These are phyloP conservation scores for Drosophila stalkeri DNA, from an alignment of 2,888 invertebrate genomes.

Conservation along the genomic window DNA sequence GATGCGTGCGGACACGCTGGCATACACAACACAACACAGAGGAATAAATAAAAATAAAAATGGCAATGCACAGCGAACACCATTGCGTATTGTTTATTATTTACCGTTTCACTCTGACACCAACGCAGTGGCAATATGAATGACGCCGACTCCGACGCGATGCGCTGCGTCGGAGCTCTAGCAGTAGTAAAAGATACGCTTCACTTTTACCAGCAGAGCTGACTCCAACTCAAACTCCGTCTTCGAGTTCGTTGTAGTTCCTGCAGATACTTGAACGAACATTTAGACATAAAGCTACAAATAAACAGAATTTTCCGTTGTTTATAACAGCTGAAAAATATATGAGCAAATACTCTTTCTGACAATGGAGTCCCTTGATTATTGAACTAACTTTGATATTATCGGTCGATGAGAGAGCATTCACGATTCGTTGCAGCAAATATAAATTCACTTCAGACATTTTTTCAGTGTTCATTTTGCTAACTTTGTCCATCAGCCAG, in stretches of 20 bases:
- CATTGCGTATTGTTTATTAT: conserved; percentile 70
- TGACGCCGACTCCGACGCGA: conserved; percentile 14
- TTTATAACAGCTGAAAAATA: conserved; percentile 26
- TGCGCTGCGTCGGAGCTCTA: neutral
- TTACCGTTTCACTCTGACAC: conserved; percentile 68
- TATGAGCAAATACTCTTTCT: neutral
- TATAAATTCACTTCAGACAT: neutral
- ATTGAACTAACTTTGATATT: neutral
- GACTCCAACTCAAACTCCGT: neutral
- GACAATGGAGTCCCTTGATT: neutral
- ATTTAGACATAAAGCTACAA: conserved; percentile 44
- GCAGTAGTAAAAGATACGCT: conserved; percentile 40
- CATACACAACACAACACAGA: neutral
- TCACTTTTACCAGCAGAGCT: conserved; percentile 43
- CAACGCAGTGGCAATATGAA: conserved; percentile 45
- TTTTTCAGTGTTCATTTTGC: conserved; percentile 19
- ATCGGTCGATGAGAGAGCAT: conserved; percentile 3
- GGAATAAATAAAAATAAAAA: conserved; percentile 46
- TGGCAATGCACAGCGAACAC: conserved; percentile 38
- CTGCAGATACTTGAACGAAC: conserved; percentile 27
- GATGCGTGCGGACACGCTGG: conserved; percentile 18
- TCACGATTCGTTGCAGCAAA: conserved; percentile 1
- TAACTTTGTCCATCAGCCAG: conserved; percentile 54
- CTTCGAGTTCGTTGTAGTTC: conserved; percentile 41
- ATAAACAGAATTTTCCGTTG: conserved; percentile 59